phyloP scores from a whole-genome alignment of 1,140 invertebrate genomes.

The Orius insidiosus region DNA sequence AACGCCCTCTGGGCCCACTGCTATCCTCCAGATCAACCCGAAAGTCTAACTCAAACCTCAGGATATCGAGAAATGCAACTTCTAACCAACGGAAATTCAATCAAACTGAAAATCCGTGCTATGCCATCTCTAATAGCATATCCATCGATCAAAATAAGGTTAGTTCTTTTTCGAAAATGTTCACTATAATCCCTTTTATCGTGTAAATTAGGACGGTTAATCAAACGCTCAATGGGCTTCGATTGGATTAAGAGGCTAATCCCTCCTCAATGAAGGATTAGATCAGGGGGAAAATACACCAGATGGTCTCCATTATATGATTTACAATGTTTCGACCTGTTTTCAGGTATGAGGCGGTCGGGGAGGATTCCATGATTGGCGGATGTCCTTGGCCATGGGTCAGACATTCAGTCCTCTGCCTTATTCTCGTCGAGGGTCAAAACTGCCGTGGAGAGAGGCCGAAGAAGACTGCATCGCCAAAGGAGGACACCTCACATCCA shows the following conservation, averaged over 20 bases:
- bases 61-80: slow-evolving; percentile 33
- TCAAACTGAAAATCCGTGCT: slow-evolving; percentile 26
- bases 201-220: too few relatives aligned
- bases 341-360: slow-evolving; percentile 33
- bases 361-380: slow-evolving; percentile 32
- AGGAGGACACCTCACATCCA: slow-evolving; percentile 44
- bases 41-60: neutral
- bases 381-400: slow-evolving; percentile 29
- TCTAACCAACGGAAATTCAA: slow-evolving; percentile 33
- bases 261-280: too few relatives aligned
- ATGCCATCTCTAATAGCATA: neutral
- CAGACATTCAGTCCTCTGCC: slow-evolving; percentile 36
- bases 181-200: too few relatives aligned
- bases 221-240: too few relatives aligned
- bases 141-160: slow-evolving; percentile 13
- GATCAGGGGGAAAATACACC: too few relatives aligned
- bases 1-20: slow-evolving; percentile 33
- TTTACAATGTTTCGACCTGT: slow-evolving; percentile 10
- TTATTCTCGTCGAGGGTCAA: slow-evolving; percentile 36
- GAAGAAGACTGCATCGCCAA: slow-evolving; percentile 39
- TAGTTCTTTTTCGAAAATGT: neutral
- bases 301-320: neutral
- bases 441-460: slow-evolving; percentile 40
- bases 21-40: slow-evolving; percentile 31
- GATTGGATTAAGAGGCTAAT: too few relatives aligned